Conservation (phyloP, 2,113 vertebrate species). For the Saccopteryx leptura region DNA sequence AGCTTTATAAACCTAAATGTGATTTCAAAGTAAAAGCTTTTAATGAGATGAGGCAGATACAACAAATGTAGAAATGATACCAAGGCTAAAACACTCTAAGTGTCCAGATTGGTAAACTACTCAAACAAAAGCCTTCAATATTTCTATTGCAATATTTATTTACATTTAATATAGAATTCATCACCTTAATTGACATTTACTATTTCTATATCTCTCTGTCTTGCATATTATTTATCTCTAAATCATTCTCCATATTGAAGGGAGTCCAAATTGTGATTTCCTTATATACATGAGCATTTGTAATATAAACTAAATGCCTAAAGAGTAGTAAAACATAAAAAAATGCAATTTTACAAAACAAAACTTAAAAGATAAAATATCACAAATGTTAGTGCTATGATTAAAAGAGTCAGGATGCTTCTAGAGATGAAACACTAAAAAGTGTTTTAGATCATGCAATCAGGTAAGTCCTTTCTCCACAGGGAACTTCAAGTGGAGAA, state of each 20-base stretch:
- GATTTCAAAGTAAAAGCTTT: constrained; percentile 58
- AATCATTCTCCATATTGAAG: not conserved
- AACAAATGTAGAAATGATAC: constrained; percentile 20
- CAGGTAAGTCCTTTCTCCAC: not conserved
- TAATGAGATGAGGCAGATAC: not conserved
- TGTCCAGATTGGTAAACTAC: constrained; percentile 25
- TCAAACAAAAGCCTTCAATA: constrained; percentile 2
- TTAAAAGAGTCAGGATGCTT: not conserved
- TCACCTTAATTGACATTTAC: constrained; percentile 50
- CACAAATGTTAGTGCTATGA: not conserved
- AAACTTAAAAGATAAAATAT: not conserved
- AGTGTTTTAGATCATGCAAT: not conserved
- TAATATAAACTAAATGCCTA: not conserved
- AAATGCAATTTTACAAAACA: not conserved
- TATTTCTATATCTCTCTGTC: constrained; percentile 41
- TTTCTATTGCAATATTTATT: constrained; percentile 48
- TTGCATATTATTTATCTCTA: constrained; percentile 40
- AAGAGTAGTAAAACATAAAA: not conserved
- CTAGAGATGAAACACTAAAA: not conserved
- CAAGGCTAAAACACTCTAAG: not conserved
- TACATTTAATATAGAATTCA: constrained; percentile 33
- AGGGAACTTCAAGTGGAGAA: not conserved
- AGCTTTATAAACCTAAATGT: constrained; percentile 52
- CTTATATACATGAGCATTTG: not conserved
- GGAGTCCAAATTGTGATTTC: not conserved